Conservation (phyloP, 92 coral and sea anemone genomes). For the Umimayanthus kanabou region DNA sequence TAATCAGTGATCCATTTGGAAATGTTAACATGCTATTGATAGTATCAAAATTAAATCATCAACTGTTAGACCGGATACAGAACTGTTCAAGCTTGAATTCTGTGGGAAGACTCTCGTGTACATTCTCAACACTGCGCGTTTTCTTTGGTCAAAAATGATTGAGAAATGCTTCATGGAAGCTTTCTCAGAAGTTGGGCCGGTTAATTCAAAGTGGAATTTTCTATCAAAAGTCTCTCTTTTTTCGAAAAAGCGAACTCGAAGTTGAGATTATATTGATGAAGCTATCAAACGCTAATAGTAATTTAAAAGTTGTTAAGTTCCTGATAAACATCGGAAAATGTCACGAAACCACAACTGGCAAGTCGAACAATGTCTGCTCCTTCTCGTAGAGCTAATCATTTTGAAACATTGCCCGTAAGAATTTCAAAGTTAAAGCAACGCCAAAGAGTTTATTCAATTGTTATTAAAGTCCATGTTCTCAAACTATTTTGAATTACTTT, state of each 20-base stretch:
- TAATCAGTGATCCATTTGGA: background rate
- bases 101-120: background rate
- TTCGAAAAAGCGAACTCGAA: background rate
- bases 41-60: background rate
- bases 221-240: background rate
- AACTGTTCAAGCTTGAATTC: conserved; percentile 3
- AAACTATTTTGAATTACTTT: background rate
- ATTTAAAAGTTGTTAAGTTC: background rate
- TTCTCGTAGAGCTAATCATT: background rate
- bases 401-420: background rate
- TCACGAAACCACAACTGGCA: conserved; percentile 2
- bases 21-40: background rate
- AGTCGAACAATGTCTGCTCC: background rate
- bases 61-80: background rate
- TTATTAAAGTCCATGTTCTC: background rate
- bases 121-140: background rate
- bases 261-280: background rate
- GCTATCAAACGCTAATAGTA: background rate
- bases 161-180: background rate
- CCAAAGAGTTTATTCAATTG: background rate
- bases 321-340: conserved; percentile 5
- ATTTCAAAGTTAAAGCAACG: background rate
- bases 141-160: background rate
- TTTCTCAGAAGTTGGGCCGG: background rate
- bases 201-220: background rate